phyloP scores from a whole-genome alignment of 2,888 invertebrate genomes.

The Pachycephus smyrnensis region DNA sequence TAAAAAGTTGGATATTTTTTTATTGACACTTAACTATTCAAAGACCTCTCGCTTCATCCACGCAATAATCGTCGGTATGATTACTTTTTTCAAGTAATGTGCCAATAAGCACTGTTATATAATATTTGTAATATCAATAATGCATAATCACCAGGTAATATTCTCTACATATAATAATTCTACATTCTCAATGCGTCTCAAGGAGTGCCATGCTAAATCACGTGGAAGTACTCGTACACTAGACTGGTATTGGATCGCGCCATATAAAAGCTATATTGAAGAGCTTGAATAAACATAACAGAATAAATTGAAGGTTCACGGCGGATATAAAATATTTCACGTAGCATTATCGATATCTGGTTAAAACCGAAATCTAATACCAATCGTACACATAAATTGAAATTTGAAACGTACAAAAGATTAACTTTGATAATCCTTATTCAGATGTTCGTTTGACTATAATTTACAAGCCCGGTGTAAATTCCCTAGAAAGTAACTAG shows the following conservation, averaged over 20 bases:
- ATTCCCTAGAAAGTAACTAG: neutral
- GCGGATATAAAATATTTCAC: neutral
- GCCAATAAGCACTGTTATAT: neutral
- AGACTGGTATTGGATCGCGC: neutral
- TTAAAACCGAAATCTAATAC: neutral
- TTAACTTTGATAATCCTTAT: neutral
- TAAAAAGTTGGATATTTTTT: neutral
- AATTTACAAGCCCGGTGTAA: neutral
- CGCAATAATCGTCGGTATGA: neutral
- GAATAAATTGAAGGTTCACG: neutral
- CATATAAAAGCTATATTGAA: neutral
- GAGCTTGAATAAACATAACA: neutral
- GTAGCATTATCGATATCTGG: neutral
- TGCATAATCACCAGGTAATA: neutral
- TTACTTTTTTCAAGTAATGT: neutral
- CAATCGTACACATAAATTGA: too few relatives aligned
- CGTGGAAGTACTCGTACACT: neutral
- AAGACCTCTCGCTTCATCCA: neutral
- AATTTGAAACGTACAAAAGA: too few relatives aligned
- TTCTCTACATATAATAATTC: neutral
- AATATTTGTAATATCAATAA: neutral
- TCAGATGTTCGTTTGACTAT: neutral
- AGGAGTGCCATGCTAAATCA: neutral
- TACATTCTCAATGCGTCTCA: neutral
- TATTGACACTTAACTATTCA: neutral